Percentiles rank a stretch among this genome's conserved stretches.
Evolutionary conservation across 2,888 invertebrate genomes (phyloP).

Genomic region (Drosophila fungiperda): DNA sequence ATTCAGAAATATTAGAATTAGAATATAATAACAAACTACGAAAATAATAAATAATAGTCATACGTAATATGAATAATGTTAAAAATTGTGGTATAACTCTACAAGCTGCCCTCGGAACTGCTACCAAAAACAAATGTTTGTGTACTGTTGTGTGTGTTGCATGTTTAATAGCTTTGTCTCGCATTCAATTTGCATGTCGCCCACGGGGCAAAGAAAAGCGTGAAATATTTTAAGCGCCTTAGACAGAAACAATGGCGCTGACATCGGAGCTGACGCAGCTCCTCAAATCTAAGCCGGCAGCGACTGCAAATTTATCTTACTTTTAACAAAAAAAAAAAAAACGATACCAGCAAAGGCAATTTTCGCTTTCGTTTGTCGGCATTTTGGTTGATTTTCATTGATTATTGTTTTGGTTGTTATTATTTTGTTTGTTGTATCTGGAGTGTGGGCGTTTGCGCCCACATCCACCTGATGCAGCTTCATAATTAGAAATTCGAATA

Average conservation of each 20-base stretch:
- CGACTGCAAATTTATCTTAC: conserved; percentile 61
- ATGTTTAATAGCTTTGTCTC: conserved; percentile 46
- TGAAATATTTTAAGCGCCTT: conserved; percentile 63
- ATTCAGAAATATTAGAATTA: neutral
- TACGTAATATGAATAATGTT: neutral
- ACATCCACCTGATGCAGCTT: conserved; percentile 41
- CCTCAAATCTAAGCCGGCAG: conserved; percentile 41
- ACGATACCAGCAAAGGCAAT: conserved; percentile 36
- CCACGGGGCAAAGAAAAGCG: conserved; percentile 60
- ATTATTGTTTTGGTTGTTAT: conserved; percentile 11
- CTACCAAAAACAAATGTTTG: conserved; percentile 20
- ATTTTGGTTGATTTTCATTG: conserved; percentile 17
- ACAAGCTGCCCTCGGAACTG: conserved; percentile 24
- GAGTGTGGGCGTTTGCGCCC: conserved; percentile 37
- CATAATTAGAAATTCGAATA: conserved; percentile 29
- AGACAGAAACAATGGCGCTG: conserved; percentile 39
- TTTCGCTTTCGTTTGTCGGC: conserved; percentile 58
- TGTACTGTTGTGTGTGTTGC: conserved; percentile 34
- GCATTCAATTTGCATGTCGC: conserved; percentile 69
- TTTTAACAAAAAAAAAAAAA: conserved; percentile 25
- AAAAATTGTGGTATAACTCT: neutral
- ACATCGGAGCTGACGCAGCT: conserved; percentile 35
- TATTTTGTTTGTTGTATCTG: conserved; percentile 1
- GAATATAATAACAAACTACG: neutral
- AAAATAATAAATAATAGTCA: neutral